Base-by-base conservation (phyloP, 2,888 invertebrate species). In the Nysson spinosus region DNA sequence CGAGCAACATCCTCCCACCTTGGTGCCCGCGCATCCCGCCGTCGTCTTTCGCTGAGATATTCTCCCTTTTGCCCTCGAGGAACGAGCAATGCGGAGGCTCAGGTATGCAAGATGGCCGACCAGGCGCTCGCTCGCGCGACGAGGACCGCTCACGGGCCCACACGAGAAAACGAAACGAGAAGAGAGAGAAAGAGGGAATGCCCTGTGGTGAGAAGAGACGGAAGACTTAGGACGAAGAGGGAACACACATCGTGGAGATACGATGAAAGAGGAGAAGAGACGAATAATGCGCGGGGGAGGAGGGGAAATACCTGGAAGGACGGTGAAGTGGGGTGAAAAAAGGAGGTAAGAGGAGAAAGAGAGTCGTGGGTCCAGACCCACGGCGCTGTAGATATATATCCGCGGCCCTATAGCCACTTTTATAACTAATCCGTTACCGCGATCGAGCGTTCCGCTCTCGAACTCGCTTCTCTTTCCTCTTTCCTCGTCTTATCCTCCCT, bases 21-120 rank as follows among this genome's bases (percentile, higher is more conserved):
- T 60, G 35, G 26, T 70, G 73, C 77, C 75, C 78, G 79, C 80
- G 68, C 80, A 78, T 81, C 80, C 80, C 80, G 66, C 75, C 77
- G 67, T 75, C 73, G 71, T 77, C 75, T 74, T 72, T 77, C 81
- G 78, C 80, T 81, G 81, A 85, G 86, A 85, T 86, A 86, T 85
- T 85, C 85, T 85, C 85, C 85, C 87, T 87, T 86, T 87, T 86
- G 86, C 87, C 87, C 87, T 86, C 86, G 81, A 86, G 86, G 85
- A 85, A 85, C 83, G 83, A 85, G 87, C 86, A 85, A 86, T 86
- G 86, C 85, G 83, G 84, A 86, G 85, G 83, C 86, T 86, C 86
- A 88, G 88, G 88, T 88, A 88, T 88, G 86, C 88, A 88, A 88
- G 88, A 88, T 88, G 88, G 88, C 88, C 85, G 87, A 69, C 72